A percentile compares a stretch with the other conserved stretches of the same genome.
These are phyloP conservation scores for Neodiprion pinetum DNA, from an alignment of 1,140 invertebrate genomes.

Conservation along the genomic window DNA sequence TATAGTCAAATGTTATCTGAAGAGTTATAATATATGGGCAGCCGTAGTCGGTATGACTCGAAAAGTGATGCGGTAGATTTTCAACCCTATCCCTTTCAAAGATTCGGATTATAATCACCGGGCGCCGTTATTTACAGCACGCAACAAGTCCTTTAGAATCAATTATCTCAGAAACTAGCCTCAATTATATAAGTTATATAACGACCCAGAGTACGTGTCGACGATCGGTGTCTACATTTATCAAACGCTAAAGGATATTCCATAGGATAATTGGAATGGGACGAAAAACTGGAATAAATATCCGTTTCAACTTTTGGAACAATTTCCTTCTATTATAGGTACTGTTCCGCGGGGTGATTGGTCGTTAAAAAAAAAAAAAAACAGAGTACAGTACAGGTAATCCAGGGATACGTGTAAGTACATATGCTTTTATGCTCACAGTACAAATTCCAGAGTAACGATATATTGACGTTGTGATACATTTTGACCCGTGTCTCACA, in stretches of 20 bases:
- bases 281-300: too few relatives aligned
- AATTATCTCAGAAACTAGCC: not conserved
- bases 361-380: too few relatives aligned
- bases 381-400: too few relatives aligned
- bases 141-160: not conserved
- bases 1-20: not conserved
- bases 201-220: constrained; percentile 22
- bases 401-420: too few relatives aligned
- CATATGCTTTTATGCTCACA: constrained; percentile 37
- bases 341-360: too few relatives aligned
- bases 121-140: not conserved
- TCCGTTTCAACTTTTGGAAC: too few relatives aligned
- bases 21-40: not conserved
- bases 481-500: constrained; percentile 34
- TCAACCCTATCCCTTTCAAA: not conserved
- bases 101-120: not conserved
- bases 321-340: too few relatives aligned
- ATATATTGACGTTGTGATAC: constrained; percentile 55
- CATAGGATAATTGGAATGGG: not conserved
- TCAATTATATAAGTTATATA: not conserved
- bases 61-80: constrained; percentile 5
- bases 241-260: not conserved
- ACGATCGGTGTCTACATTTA: constrained; percentile 17
- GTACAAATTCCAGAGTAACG: constrained; percentile 51
- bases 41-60: not conserved